Conservation (phyloP, 2,888 invertebrate species). For the Micropterix aruncella region DNA sequence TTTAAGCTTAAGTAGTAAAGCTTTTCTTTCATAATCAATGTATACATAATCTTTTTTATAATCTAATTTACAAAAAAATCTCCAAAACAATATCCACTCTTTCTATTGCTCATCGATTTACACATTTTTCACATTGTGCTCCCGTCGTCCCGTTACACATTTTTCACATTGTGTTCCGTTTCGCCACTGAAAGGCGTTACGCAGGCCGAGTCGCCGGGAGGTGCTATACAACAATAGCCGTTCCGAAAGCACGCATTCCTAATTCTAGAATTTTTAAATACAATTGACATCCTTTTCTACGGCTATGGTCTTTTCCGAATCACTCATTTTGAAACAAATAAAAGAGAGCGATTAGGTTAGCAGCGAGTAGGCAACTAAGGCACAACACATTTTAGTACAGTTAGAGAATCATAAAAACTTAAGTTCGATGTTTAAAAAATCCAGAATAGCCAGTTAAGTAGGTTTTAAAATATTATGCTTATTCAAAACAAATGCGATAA, state of each 20-base stretch:
- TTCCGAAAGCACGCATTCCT: constrained; percentile 3
- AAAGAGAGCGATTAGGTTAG: neutral
- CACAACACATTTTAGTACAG: constrained; percentile 7
- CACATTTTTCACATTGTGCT: constrained; percentile 13
- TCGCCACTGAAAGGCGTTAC: no score
- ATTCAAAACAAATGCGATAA: neutral
- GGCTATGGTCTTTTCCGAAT: neutral
- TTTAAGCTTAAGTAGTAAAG: constrained; percentile 12
- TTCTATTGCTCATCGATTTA: constrained; percentile 17
- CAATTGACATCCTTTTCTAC: neutral
- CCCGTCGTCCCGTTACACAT: constrained; percentile 12
- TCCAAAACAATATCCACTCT: constrained; percentile 12
- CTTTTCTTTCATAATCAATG: constrained; percentile 5
- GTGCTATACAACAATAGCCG: no score
- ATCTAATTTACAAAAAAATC: constrained; percentile 5
- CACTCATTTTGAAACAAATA: neutral
- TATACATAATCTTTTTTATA: constrained; percentile 7
- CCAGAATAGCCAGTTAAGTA: no score
- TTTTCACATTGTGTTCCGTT: constrained; percentile 13
- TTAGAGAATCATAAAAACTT: constrained; percentile 4
- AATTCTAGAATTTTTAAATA: constrained; percentile 7
- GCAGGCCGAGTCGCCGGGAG: no score
- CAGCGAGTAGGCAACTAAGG: constrained; percentile 6
- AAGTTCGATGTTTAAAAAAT: no score
- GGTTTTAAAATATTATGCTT: no score